phyloP scores from a whole-genome alignment of 2,113 vertebrate genomes.

The Grus americana region DNA sequence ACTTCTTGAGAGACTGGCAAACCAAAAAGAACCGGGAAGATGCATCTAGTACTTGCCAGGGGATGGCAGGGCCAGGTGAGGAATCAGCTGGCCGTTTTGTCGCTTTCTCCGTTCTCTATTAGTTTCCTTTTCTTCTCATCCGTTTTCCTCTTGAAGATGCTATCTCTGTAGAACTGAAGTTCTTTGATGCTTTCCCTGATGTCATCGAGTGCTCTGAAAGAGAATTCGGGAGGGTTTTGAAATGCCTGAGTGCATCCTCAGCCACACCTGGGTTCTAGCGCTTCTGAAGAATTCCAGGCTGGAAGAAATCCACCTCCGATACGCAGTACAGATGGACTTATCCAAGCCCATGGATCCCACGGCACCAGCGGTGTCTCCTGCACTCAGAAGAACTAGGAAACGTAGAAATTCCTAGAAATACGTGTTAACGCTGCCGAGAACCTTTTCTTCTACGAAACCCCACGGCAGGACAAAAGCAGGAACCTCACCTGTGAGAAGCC shows the following conservation, averaged over 20 bases:
- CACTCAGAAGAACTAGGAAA: too few relatives aligned
- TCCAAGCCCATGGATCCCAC: too few relatives aligned
- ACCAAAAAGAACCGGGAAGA: constrained; percentile 3
- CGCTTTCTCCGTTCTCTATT: constrained; percentile 80
- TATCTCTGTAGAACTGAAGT: constrained; percentile 90
- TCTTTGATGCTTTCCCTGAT: constrained; percentile 96
- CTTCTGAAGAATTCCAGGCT: not conserved
- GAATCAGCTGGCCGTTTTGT: constrained; percentile 72
- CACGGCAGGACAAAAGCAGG: not conserved
- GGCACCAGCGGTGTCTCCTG: too few relatives aligned
- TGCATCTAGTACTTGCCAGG: not conserved
- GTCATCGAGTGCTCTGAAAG: constrained; percentile 89
- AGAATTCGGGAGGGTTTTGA: constrained; percentile 1
- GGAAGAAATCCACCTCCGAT: not conserved
- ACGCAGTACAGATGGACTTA: too few relatives aligned
- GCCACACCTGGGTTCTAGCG: not conserved
- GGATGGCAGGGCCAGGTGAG: not conserved
- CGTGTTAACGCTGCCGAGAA: too few relatives aligned
- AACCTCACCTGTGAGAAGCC: constrained; percentile 90
- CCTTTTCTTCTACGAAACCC: too few relatives aligned
- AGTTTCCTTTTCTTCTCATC: constrained; percentile 84
- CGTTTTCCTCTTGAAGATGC: constrained; percentile 84
- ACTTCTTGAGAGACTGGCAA: constrained; percentile 6
- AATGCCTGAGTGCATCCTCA: fast-evolving
- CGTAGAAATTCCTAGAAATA: too few relatives aligned